phyloP scores from a whole-genome alignment of 2,797 vertebrate genomes.

The Micropoecilia bifurca region DNA sequence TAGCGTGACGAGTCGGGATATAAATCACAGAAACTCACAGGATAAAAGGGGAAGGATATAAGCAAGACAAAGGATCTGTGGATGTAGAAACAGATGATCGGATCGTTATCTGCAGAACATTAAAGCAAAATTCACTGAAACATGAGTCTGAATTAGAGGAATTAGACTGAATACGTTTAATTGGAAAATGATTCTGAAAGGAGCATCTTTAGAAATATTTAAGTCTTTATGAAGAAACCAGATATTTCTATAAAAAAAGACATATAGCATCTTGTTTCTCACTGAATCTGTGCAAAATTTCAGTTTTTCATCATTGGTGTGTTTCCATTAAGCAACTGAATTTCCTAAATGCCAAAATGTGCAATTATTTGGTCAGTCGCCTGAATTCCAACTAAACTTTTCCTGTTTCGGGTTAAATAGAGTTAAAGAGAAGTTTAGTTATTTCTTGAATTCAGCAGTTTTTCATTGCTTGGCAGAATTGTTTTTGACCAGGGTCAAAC shows the following conservation, averaged over 20 bases:
- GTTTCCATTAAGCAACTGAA: no score
- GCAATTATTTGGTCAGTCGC: no score
- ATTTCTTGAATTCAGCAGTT: background rate
- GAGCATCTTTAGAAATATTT: slow-evolving; percentile 6
- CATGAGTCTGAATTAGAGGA: slow-evolving; percentile 77
- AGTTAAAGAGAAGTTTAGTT: background rate
- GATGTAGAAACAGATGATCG: slow-evolving; percentile 59
- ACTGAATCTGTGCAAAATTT: background rate
- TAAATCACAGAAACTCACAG: slow-evolving; percentile 56
- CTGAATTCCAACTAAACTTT: background rate
- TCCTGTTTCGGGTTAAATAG: background rate
- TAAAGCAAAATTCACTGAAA: slow-evolving; percentile 80
- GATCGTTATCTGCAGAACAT: slow-evolving; percentile 47
- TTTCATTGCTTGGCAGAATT: background rate
- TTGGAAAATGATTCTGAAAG: slow-evolving; percentile 73
- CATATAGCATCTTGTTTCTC: background rate
- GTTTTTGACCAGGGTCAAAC: background rate
- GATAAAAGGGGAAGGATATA: slow-evolving; percentile 30
- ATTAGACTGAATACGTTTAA: slow-evolving; percentile 80
- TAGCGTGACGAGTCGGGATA: slow-evolving; percentile 34
- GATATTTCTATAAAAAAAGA: background rate
- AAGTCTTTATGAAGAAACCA: background rate
- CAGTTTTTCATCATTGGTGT: no score
- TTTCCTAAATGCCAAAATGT: no score
- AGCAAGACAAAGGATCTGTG: slow-evolving; percentile 52